Evolutionary conservation across 2,888 invertebrate species (phyloP).

Genomic region (Monoplex corrugatus): DNA sequence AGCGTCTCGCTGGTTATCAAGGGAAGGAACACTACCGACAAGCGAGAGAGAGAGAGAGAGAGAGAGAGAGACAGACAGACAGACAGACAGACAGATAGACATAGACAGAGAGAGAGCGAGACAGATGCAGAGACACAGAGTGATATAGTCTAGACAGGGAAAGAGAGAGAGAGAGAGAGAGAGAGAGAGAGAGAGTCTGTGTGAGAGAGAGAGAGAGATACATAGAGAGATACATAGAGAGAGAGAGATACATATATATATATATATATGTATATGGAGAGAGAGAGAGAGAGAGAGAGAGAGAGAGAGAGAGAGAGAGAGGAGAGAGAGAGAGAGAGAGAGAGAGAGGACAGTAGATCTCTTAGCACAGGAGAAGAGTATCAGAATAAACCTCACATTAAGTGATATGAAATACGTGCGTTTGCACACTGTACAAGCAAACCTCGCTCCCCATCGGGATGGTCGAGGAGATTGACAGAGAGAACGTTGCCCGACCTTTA

Average conservation of each 20-base stretch:
- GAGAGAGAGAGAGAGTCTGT: background rate
- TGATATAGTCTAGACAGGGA: background rate
- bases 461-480: too few relatives aligned
- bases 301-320: too few relatives aligned
- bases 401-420: too few relatives aligned
- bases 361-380: background rate
- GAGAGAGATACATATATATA: background rate
- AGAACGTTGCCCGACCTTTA: too few relatives aligned
- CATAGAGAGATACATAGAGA: background rate
- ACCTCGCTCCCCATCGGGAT: too few relatives aligned
- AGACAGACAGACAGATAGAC: background rate
- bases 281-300: background rate
- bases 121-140: background rate
- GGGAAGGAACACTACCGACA: too few relatives aligned
- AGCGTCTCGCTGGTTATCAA: too few relatives aligned
- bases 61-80: background rate
- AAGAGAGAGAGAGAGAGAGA: background rate
- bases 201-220: background rate
- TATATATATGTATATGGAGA: background rate
- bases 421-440: too few relatives aligned
- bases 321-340: too few relatives aligned
- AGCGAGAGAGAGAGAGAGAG: background rate
- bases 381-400: too few relatives aligned
- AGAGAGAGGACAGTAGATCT: background rate
- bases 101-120: background rate